Evolutionary conservation across 2,888 invertebrate genomes (phyloP), one percentile per base, ranked within the genome.

Genomic region (Himalopsyche tibetana): DNA sequence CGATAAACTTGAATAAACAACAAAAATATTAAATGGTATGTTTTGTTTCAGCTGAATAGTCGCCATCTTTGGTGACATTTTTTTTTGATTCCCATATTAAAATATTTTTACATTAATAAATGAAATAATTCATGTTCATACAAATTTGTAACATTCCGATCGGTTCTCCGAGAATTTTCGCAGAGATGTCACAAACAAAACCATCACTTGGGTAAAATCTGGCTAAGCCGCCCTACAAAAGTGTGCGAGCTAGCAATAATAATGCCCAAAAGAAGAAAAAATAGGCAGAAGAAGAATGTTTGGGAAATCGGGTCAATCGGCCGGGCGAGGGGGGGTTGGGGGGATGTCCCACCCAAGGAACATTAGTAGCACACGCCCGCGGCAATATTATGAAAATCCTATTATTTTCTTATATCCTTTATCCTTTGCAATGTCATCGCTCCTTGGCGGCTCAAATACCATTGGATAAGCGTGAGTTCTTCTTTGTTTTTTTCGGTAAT

Each of bases 401-500:
- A 86, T 88, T 86, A 86, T 86, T 88, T 88, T 86, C 85, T 88
- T 83, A 84, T 85, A 82, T 84, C 85, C 83, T 85, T 83, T 85
- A 84, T 82, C 83, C 88, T 87, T 88, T 88, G 88, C 88, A 87
- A 82, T 88, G 88, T 88, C 88, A 88, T 88, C 88, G 82, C 82
- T 88, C 81, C 82, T 81, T 56, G 69, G 55, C 81, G 38, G 81
- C 42, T 63, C 40, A 80, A 80, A 80, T 63, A 63, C 63, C 63
- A 63, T 63, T 63, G 63, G 28, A 63, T 63, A 63, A 63, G 63
- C 63, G 63, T 63, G 63, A 63, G 63, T 63, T 63, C 19, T 63
- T 19, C 63, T 63, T 63, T 63, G 63, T 63, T 63, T 63, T 63
- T 55, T 63, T 63, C 19, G n/a, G 63, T 63, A 63, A 63, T 63